Evolutionary conservation across 2,888 invertebrate species (phyloP).

Genomic region (Onchidella celtica): DNA sequence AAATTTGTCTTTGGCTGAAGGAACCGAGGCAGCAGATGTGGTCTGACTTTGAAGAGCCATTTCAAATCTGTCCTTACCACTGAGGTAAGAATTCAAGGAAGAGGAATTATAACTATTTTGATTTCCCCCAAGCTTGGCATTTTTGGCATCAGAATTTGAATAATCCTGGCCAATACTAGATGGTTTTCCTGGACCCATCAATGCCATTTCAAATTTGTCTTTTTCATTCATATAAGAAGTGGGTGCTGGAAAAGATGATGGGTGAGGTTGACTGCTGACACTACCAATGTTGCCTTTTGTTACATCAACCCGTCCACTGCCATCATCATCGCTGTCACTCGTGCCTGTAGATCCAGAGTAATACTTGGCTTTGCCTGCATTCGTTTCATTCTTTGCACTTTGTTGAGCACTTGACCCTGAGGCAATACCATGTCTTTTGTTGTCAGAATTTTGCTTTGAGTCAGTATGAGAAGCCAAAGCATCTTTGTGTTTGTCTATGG

Average conservation of each 20-base stretch:
- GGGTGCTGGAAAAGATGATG: not conserved
- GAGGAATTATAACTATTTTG: not conserved
- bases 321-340: not conserved
- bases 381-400: not conserved
- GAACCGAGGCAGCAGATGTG: no score
- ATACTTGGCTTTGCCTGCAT: no score
- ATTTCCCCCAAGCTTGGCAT: no score
- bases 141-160: no score
- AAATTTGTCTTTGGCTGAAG: not conserved
- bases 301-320: no score
- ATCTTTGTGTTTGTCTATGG: not conserved
- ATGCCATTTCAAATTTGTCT: conserved; percentile 49
- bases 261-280: not conserved
- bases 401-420: not conserved
- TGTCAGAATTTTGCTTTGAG: not conserved
- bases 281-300: not conserved
- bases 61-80: conserved; percentile 61
- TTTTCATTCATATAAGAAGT: conserved; percentile 31
- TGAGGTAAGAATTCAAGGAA: conserved; percentile 16
- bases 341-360: not conserved
- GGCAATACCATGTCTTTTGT: not conserved
- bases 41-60: conserved; percentile 52
- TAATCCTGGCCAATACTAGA: not conserved
- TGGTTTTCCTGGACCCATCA: not conserved
- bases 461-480: not conserved